Evolutionary conservation across 2,888 invertebrate species (phyloP).

Genomic region (Habrosyne pyritoides): DNA sequence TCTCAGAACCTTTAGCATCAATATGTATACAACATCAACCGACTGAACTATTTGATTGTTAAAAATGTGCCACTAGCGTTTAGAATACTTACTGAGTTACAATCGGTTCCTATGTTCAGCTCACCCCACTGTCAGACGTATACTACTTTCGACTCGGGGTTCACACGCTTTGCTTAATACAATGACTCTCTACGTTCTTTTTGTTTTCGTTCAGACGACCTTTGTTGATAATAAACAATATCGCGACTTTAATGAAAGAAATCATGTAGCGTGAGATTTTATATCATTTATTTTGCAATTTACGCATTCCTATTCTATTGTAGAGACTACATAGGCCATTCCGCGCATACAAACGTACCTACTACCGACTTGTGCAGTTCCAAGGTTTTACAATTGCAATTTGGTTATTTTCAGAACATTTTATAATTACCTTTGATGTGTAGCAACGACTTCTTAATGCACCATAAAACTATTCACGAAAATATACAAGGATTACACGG

Average conservation of each 20-base stretch:
- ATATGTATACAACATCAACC: constrained; percentile 42
- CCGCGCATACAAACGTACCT: constrained; percentile 12
- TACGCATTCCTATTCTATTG: constrained; percentile 56
- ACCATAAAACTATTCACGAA: constrained; percentile 54
- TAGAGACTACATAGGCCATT: constrained; percentile 22
- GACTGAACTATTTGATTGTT: constrained; percentile 24
- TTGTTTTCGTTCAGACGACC: constrained; percentile 82
- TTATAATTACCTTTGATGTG: constrained; percentile 23
- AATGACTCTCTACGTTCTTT: constrained; percentile 80
- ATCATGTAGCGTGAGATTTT: constrained; percentile 78
- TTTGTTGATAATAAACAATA: constrained; percentile 82
- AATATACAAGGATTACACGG: constrained; percentile 58
- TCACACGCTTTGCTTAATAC: constrained; percentile 80
- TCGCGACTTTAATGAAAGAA: constrained; percentile 77
- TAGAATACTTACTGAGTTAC: constrained; percentile 33
- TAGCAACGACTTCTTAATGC: constrained; percentile 46
- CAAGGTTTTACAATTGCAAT: constrained; percentile 34
- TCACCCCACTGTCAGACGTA: constrained; percentile 60
- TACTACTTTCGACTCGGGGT: constrained; percentile 71
- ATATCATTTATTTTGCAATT: constrained; percentile 70
- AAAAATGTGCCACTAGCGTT: constrained; percentile 45
- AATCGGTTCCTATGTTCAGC: constrained; percentile 31
- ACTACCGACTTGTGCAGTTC: neutral
- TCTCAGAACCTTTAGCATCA: constrained; percentile 51
- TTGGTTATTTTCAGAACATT: constrained; percentile 18